phyloP scores from a whole-genome alignment of 2,797 vertebrate genomes.

The Sebastes vulpes region DNA sequence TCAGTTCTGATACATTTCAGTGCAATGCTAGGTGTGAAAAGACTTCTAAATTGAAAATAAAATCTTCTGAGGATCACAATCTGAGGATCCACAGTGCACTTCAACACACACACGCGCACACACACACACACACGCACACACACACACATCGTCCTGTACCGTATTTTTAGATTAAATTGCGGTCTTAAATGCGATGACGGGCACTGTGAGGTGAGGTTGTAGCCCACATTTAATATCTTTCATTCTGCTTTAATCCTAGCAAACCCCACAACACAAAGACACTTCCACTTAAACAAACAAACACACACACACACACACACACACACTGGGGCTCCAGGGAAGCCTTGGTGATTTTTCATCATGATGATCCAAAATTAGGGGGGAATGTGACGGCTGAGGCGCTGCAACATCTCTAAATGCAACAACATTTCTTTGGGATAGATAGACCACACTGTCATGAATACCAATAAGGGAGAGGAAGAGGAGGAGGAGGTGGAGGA shows the following conservation, averaged over 20 bases:
- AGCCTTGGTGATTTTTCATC: slow-evolving; percentile 61
- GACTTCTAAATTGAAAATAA: neutral
- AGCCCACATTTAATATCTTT: slow-evolving; percentile 15
- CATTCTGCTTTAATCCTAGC: neutral
- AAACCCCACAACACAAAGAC: neutral
- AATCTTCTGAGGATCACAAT: neutral
- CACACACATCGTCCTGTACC: neutral
- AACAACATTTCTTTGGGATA: slow-evolving; percentile 51
- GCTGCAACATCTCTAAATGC: slow-evolving; percentile 44
- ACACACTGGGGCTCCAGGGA: neutral
- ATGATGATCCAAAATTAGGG: slow-evolving; percentile 66
- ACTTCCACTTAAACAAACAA: neutral
- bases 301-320: neutral
- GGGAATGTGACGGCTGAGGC: slow-evolving; percentile 34
- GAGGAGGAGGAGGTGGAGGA: neutral
- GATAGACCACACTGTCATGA: slow-evolving; percentile 39
- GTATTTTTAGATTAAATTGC: neutral
- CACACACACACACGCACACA: neutral
- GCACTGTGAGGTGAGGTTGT: neutral
- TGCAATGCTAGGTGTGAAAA: too few relatives aligned
- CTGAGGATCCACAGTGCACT: neutral
- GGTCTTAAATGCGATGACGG: neutral
- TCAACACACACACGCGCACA: neutral
- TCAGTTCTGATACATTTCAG: too few relatives aligned
- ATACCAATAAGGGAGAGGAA: slow-evolving; percentile 49